These are phyloP conservation scores for Drosophila nigricruria DNA, from an alignment of 2,888 invertebrate species.

Conservation along the genomic window DNA sequence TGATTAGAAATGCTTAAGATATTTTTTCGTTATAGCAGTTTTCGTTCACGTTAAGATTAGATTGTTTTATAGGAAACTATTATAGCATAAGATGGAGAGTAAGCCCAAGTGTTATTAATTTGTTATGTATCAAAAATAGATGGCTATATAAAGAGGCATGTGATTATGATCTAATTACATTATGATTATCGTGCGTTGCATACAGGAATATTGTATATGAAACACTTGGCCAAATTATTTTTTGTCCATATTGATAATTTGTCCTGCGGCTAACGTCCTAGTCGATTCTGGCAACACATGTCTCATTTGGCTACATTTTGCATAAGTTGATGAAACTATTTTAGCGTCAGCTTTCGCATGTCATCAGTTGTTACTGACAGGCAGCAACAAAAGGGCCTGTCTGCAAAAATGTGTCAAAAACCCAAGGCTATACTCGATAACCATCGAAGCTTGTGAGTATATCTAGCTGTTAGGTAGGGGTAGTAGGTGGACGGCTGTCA, in stretches of 20 bases:
- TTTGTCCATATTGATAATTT: slow-evolving; percentile 20
- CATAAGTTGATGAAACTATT: slow-evolving; percentile 71
- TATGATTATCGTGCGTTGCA: too few relatives aligned
- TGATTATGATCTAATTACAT: neutral
- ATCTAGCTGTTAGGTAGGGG: slow-evolving; percentile 6
- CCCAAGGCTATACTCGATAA: slow-evolving; percentile 46
- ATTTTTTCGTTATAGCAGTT: too few relatives aligned
- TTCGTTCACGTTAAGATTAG: neutral
- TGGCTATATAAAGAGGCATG: neutral
- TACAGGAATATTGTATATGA: neutral
- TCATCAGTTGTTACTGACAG: slow-evolving; percentile 71
- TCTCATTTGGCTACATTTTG: slow-evolving; percentile 42
- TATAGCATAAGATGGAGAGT: neutral
- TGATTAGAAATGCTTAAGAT: too few relatives aligned
- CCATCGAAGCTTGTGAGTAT: slow-evolving; percentile 33
- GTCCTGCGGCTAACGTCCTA: slow-evolving; percentile 2
- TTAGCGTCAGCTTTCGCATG: slow-evolving; percentile 37
- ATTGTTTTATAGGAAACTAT: neutral
- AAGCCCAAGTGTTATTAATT: neutral
- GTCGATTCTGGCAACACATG: slow-evolving; percentile 49
- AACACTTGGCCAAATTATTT: neutral
- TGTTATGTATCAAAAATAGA: neutral
- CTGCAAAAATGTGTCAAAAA: slow-evolving; percentile 39
- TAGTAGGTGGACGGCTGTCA: slow-evolving; percentile 2
- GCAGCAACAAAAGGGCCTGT: slow-evolving; percentile 69